Evolutionary conservation across 2,113 vertebrate species (phyloP).

Genomic region (Stegastes partitus): DNA sequence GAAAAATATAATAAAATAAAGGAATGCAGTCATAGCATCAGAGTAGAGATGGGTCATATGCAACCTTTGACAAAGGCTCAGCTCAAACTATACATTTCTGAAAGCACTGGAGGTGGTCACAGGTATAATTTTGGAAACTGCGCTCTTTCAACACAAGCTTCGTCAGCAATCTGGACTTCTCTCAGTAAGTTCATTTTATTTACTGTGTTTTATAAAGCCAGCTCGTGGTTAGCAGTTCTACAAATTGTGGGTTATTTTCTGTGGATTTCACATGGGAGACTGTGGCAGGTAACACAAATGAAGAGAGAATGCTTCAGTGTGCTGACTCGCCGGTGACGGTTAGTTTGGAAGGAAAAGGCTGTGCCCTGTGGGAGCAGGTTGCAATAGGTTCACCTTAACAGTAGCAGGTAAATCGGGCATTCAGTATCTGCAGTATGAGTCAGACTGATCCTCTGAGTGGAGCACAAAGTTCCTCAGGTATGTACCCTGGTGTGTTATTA

Average conservation of each 20-base stretch:
- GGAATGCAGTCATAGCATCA: neutral
- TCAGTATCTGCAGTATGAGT: slow-evolving; percentile 9
- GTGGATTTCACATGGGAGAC: neutral
- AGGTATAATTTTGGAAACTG: neutral
- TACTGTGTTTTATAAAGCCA: slow-evolving; percentile 8
- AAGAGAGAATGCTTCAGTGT: slow-evolving; percentile 15
- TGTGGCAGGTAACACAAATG: slow-evolving; percentile 18
- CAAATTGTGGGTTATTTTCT: slow-evolving; percentile 21
- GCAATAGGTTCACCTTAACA: slow-evolving; percentile 36
- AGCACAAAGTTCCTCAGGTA: slow-evolving; percentile 24
- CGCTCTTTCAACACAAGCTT: neutral
- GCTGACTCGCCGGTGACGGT: slow-evolving; percentile 9
- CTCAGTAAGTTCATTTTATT: slow-evolving; percentile 18
- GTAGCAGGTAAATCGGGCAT: slow-evolving; percentile 34
- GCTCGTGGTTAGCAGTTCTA: slow-evolving; percentile 7
- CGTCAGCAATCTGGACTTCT: slow-evolving; percentile 22
- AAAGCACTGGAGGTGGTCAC: neutral
- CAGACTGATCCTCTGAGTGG: slow-evolving; percentile 8
- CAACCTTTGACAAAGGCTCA: neutral
- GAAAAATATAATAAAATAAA: neutral
- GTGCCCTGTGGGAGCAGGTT: slow-evolving; percentile 25
- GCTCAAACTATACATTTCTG: neutral
- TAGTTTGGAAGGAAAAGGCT: slow-evolving; percentile 9
- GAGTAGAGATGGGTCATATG: neutral
- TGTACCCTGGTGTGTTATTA: slow-evolving; percentile 18